Base-by-base conservation (phyloP, 2,113 vertebrate species). In the Ptilonorhynchus violaceus region DNA sequence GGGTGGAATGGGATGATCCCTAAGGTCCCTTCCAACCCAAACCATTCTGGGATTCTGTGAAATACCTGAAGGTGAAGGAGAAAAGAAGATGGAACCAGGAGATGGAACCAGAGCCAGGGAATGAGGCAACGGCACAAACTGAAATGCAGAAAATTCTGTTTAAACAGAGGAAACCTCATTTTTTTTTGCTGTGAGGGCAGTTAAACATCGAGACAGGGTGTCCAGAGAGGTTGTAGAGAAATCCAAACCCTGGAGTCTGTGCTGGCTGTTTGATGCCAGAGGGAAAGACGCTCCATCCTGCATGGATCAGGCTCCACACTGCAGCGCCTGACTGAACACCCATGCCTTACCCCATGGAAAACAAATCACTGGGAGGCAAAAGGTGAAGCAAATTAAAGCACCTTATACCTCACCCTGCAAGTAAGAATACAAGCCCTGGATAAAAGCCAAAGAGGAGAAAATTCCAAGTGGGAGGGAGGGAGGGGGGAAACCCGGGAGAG, bases 1-100 rank as follows among this genome's bases (percentile, higher is more conserved):
- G 24, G 5, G 1, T 46, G 33, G 33, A 0, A 50, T 3, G 4
- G 10, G 24, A 42, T 82, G 5, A 42, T 6, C 25, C 62, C 30
- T 20, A 9, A 25, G 3, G 2, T 13, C 33, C n/a, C 14, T 19
- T 84, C 17, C 30, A 58, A 25, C 13, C 44, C 35, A 58, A 75
- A 20, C 20, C 21, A 31, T 21, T 6, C 12, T 27, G 37, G 20
- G 44, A 31, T 68, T 50, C 21, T 7, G 0, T 25, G 37, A 44
- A 75, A 70, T 7, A 56, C 17, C 30, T 42, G 55, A 30, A 3
- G 9, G 6, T 11, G n/a, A 64, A 66, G 44, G 6, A 47, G 8
- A 62, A 53, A 25, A 62, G 13, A 56, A 62, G 46, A 19, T 30
- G 39, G 27, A 85, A 23, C 13, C 59, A 64, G 22, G 23, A 1